Percentiles rank a stretch among this genome's conserved stretches.
Evolutionary conservation across 2,888 invertebrate species (phyloP).

Genomic region (Drosophila sordidula): DNA sequence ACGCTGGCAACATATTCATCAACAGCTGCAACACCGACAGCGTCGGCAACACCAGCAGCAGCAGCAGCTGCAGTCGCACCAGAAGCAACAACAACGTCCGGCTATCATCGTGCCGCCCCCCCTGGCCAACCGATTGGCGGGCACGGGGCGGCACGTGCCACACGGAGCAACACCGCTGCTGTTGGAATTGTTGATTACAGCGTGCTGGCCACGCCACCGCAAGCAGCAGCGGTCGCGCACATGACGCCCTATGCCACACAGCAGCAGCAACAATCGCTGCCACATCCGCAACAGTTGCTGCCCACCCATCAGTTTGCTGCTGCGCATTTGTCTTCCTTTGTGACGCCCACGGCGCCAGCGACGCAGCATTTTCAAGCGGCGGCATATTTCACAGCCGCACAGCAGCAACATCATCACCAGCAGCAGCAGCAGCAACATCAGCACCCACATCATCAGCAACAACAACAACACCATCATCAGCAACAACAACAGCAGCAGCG

Average conservation of each 20-base stretch:
- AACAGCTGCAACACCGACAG: constrained; percentile 45
- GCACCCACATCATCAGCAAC: constrained; percentile 38
- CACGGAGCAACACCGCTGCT: constrained; percentile 56
- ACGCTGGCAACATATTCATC: constrained; percentile 55
- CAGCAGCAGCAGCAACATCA: constrained; percentile 61
- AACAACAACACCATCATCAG: constrained; percentile 29
- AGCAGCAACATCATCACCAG: constrained; percentile 74
- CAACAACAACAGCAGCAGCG: constrained; percentile 58
- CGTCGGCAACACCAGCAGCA: constrained; percentile 53
- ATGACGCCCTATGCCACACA: constrained; percentile 54
- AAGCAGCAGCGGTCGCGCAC: constrained; percentile 36
- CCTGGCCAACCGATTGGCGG: constrained; percentile 64
- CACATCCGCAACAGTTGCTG: constrained; percentile 57
- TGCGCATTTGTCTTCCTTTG: constrained; percentile 70
- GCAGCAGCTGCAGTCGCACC: constrained; percentile 39
- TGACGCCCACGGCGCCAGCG: constrained; percentile 55
- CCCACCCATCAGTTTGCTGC: constrained; percentile 64
- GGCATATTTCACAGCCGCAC: constrained; percentile 60
- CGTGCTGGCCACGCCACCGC: constrained; percentile 46
- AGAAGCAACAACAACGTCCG: constrained; percentile 79
- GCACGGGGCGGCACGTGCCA: constrained; percentile 82
- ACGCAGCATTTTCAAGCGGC: constrained; percentile 65
- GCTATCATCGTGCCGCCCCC: constrained; percentile 81
- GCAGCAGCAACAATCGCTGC: constrained; percentile 44
- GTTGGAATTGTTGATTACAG: constrained; percentile 71